Evolutionary conservation across 2,888 invertebrate species (phyloP).

Genomic region (Deilephila elpenor): DNA sequence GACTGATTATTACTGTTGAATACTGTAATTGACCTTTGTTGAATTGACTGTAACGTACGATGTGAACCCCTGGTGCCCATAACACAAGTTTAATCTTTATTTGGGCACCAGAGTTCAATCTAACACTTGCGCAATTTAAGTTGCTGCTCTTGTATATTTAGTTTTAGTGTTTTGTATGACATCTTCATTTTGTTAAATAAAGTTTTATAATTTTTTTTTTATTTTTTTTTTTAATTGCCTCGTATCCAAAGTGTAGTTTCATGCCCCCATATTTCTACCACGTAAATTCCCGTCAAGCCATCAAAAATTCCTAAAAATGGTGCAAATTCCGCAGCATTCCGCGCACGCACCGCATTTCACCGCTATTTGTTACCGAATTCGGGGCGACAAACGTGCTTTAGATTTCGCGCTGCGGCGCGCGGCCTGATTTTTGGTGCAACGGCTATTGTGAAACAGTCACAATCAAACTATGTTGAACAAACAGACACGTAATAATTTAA

Average conservation of each 20-base stretch:
- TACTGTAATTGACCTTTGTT: too few relatives aligned
- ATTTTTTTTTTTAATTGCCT: too few relatives aligned
- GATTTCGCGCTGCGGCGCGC: not conserved
- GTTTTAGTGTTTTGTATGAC: too few relatives aligned
- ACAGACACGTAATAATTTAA: not conserved
- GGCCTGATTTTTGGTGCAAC: slow-evolving; percentile 7
- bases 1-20: too few relatives aligned
- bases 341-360: slow-evolving; percentile 7
- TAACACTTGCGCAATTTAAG: too few relatives aligned
- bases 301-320: not conserved
- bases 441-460: not conserved
- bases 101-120: too few relatives aligned
- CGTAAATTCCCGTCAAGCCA: not conserved
- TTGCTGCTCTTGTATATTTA: too few relatives aligned
- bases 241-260: not conserved
- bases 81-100: too few relatives aligned
- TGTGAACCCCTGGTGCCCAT: too few relatives aligned
- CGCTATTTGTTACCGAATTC: slow-evolving; percentile 8
- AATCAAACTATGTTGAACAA: not conserved
- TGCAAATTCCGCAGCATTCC: not conserved
- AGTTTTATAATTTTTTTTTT: too few relatives aligned
- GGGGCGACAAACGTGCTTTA: slow-evolving; percentile 5
- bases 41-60: too few relatives aligned
- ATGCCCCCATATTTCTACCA: not conserved
- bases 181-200: too few relatives aligned